These are phyloP conservation scores for Micromussa lordhowensis DNA, from an alignment of 92 coral and sea anemone genomes.

Conservation along the genomic window DNA sequence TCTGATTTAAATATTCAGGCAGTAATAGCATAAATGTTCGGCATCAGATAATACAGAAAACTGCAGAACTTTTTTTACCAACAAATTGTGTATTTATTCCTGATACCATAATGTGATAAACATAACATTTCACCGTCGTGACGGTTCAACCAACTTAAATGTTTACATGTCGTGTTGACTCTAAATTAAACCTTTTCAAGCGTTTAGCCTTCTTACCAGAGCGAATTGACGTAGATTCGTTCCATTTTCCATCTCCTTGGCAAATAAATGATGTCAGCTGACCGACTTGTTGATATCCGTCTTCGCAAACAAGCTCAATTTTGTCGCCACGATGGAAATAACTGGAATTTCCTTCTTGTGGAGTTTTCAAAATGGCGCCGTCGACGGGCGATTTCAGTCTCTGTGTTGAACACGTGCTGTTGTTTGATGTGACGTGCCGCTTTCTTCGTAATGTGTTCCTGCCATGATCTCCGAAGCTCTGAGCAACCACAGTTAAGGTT, in stretches of 20 bases:
- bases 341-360: not conserved
- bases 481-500: not conserved
- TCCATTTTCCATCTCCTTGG: conserved; percentile 25
- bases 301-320: conserved; percentile 17
- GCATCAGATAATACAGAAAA: not conserved
- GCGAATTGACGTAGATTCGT: not conserved
- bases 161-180: not conserved
- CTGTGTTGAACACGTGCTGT: conserved; percentile 8
- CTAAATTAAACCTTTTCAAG: not conserved
- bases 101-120: not conserved
- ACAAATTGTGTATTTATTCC: not conserved
- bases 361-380: conserved; percentile 42
- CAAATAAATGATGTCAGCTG: conserved; percentile 19
- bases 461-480: conserved; percentile 1
- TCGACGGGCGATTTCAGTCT: not conserved
- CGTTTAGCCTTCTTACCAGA: conserved; percentile 8
- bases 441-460: not conserved
- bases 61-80: not conserved
- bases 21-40: not conserved
- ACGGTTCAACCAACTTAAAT: not conserved
- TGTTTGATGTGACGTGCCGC: not conserved
- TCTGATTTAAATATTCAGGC: not conserved
- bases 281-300: conserved; percentile 26
- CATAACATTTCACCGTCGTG: not conserved
- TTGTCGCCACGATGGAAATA: not conserved